Evolutionary conservation across 2,888 invertebrate species (phyloP).

Genomic region (Neoitamus cyanurus): DNA sequence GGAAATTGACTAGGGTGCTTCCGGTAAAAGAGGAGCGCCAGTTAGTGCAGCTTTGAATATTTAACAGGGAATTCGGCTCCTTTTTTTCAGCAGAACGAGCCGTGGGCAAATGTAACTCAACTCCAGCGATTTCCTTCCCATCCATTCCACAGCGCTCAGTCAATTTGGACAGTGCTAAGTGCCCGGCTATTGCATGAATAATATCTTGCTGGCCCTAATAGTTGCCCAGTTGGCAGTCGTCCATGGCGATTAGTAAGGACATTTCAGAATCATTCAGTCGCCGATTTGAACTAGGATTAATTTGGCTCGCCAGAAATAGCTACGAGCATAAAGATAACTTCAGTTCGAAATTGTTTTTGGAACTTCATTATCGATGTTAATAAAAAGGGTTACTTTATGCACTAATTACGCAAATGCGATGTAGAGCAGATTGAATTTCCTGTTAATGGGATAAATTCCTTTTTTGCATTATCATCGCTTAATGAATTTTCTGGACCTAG

Average conservation of each 20-base stretch:
- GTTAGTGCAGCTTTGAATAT: not conserved
- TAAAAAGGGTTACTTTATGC: too few relatives aligned
- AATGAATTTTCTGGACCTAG: too few relatives aligned
- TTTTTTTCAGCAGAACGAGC: not conserved
- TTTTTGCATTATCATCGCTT: too few relatives aligned
- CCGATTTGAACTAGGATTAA: not conserved
- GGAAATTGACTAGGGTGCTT: not conserved
- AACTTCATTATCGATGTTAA: too few relatives aligned
- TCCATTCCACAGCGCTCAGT: not conserved
- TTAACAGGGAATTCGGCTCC: not conserved
- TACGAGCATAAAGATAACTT: not conserved
- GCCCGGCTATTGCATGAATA: not conserved
- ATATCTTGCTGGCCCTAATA: not conserved
- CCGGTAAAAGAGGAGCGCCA: not conserved
- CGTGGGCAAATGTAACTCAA: not conserved
- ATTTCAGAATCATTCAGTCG: not conserved
- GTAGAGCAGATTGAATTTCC: too few relatives aligned
- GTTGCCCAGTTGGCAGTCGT: not conserved
- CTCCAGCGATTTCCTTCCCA: not conserved
- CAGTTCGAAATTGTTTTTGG: too few relatives aligned
- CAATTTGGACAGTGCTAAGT: not conserved
- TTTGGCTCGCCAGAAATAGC: not conserved
- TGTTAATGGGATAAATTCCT: too few relatives aligned
- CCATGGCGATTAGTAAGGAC: not conserved
- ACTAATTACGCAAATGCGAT: too few relatives aligned